Conservation (phyloP, 2,888 invertebrate genomes). For the Ephialtes manifestator region DNA sequence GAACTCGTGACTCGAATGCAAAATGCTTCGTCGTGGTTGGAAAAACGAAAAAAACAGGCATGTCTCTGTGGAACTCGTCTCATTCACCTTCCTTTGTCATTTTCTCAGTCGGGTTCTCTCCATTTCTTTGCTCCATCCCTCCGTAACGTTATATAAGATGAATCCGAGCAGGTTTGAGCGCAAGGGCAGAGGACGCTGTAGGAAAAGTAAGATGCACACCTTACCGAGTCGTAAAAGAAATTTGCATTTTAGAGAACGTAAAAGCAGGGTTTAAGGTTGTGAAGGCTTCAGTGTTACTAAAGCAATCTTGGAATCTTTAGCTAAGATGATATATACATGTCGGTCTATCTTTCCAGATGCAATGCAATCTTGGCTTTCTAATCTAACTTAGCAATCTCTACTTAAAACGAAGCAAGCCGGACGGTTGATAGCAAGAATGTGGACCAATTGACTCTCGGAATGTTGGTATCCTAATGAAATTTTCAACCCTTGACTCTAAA, state of each 20-base stretch:
- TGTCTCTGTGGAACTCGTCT: conserved; percentile 26
- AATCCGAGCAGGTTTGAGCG: conserved; percentile 11
- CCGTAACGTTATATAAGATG: conserved; percentile 5
- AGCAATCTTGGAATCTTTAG: conserved; percentile 61
- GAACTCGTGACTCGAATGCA: conserved; percentile 69
- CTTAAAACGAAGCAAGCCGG: neutral
- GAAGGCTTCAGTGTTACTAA: conserved; percentile 33
- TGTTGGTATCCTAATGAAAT: neutral
- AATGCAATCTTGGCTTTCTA: conserved; percentile 9
- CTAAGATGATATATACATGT: neutral
- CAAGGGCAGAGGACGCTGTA: neutral
- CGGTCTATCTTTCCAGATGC: conserved; percentile 15
- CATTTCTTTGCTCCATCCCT: conserved; percentile 50
- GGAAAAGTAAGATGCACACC: conserved; percentile 35
- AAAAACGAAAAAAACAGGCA: conserved; percentile 47
- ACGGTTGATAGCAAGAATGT: neutral
- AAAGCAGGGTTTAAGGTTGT: conserved; percentile 70
- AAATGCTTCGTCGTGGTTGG: conserved; percentile 42
- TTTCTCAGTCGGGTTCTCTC: conserved; percentile 47
- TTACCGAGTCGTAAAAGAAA: conserved; percentile 69
- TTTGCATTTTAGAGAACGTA: conserved; percentile 76
- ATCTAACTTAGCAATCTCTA: conserved; percentile 5
- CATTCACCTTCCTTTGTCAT: conserved; percentile 11
- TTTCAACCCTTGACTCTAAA: neutral
- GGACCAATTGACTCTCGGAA: neutral